Evolutionary conservation across 2,797 vertebrate genomes (phyloP).

Genomic region (Hozukius guyotensis): DNA sequence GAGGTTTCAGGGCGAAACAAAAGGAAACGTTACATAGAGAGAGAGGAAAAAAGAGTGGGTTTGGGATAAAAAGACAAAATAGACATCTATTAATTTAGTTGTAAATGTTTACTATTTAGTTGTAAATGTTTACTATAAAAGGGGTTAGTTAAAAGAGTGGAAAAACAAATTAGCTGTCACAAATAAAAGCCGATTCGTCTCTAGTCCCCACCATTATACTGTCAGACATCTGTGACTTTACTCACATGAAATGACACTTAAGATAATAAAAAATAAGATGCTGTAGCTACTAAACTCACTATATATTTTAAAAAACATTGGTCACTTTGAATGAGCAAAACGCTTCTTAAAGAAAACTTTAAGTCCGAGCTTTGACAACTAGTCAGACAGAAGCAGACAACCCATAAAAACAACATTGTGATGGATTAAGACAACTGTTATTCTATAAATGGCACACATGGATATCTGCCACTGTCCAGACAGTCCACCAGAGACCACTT

Average conservation of each 20-base stretch:
- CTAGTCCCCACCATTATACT: background rate
- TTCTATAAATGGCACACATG: constrained; percentile 70
- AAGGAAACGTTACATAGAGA: constrained; percentile 56
- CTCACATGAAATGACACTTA: background rate
- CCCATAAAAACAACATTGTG: constrained; percentile 32
- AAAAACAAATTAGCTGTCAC: constrained; percentile 12
- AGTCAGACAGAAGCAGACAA: constrained; percentile 8
- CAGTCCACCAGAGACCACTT: constrained; percentile 13
- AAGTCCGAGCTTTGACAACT: constrained; percentile 46
- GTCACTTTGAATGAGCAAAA: background rate
- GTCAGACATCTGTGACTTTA: background rate
- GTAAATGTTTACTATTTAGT: background rate
- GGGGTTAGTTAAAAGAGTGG: background rate
- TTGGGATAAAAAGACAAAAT: background rate
- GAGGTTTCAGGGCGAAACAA: constrained; percentile 76
- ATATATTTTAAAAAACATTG: background rate
- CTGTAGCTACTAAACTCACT: background rate
- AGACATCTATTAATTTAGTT: background rate
- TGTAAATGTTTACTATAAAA: background rate
- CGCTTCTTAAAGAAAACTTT: constrained; percentile 10
- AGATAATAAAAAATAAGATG: rapidly evolving
- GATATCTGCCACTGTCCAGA: constrained; percentile 42
- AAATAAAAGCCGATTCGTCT: constrained; percentile 12
- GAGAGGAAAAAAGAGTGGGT: constrained; percentile 13
- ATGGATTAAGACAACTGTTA: constrained; percentile 67